Evolutionary conservation across 2,797 vertebrate species (phyloP), one percentile per base, ranked within the genome.

Genomic region (Oceanodroma leucorhoa): DNA sequence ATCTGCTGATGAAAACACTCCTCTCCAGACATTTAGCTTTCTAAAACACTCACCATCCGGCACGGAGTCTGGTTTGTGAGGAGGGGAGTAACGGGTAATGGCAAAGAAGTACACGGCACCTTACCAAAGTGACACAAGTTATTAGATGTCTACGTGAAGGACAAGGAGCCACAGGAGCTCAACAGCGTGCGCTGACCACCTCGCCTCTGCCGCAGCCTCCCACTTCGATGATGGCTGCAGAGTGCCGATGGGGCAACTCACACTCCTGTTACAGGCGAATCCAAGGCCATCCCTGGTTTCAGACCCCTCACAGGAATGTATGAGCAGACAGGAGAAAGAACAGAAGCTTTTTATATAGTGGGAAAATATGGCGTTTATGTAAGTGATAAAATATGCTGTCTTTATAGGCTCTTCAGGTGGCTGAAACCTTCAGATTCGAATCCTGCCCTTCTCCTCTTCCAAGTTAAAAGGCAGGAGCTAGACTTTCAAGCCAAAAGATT

Each of bases 401-500:
- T 93, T 73, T 66, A 67, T 45, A 87, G 71, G 89, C 82, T 87
- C 67, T 89, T 91, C 93, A 96, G 90, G 96, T 91, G 80, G 85
- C 61, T 91, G 75, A 58, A 94, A 91, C 46, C 75, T 94, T 95
- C 80, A 50, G 64, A 85, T 93, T 85, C 2, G 1, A 86, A 90
- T 75, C 62, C 85, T 90, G 54, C 46, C 60, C 76, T 90, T 91
- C 87, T 87, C 66, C 76, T 93, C 76, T 78, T 78, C 61, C 93
- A 90, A 88, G 73, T 88, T 86, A 71, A 96, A 95, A 95, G 80
- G 82, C 83, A 91, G 76, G 41, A 95, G 61, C 65, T 54, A 91
- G 69, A 83, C 85, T 92, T 94, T 65, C 75, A 89, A 95, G 90
- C 72, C 95, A 94, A 94, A 94, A 96, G 84, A 94, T 87, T 90